phyloP scores from a whole-genome alignment of 2,888 invertebrate genomes.

The Diachrysia chrysitis region DNA sequence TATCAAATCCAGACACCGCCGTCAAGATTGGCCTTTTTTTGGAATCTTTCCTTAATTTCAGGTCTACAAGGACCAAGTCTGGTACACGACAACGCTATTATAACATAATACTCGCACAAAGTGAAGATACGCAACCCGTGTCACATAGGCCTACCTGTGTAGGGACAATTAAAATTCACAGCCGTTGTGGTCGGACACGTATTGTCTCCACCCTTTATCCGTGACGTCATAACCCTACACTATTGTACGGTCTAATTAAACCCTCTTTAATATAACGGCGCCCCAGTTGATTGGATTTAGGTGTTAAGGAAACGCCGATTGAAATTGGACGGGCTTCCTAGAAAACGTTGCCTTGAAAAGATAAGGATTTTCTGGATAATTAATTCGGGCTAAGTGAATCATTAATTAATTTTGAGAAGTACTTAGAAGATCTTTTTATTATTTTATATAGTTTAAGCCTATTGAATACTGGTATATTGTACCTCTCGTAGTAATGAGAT shows the following conservation, averaged over 20 bases:
- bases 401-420: conserved; percentile 13
- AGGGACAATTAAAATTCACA: conserved; percentile 72
- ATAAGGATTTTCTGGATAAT: conserved; percentile 48
- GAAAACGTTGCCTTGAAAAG: conserved; percentile 40
- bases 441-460: neutral
- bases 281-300: conserved; percentile 78
- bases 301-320: conserved; percentile 65
- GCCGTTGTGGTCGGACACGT: conserved; percentile 68
- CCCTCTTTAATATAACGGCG: conserved; percentile 68
- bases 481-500: neutral
- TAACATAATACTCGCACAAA: conserved; percentile 39
- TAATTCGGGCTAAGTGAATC: conserved; percentile 40
- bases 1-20: conserved; percentile 21
- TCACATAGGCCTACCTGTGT: conserved; percentile 59
- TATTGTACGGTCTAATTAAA: conserved; percentile 78
- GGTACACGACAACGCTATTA: conserved; percentile 43
- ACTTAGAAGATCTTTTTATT: conserved; percentile 6
- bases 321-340: conserved; percentile 51
- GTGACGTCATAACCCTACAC: conserved; percentile 67
- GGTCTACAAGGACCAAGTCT: conserved; percentile 17
- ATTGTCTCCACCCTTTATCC: conserved; percentile 68
- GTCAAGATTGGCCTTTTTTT: conserved; percentile 41
- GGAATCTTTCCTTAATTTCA: conserved; percentile 30
- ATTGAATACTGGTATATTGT: neutral
- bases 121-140: conserved; percentile 54